A percentile compares a stretch with the other conserved stretches of the same genome.
These are phyloP conservation scores for Dinoponera quadriceps DNA, from an alignment of 1,140 invertebrate species.

Conservation along the genomic window DNA sequence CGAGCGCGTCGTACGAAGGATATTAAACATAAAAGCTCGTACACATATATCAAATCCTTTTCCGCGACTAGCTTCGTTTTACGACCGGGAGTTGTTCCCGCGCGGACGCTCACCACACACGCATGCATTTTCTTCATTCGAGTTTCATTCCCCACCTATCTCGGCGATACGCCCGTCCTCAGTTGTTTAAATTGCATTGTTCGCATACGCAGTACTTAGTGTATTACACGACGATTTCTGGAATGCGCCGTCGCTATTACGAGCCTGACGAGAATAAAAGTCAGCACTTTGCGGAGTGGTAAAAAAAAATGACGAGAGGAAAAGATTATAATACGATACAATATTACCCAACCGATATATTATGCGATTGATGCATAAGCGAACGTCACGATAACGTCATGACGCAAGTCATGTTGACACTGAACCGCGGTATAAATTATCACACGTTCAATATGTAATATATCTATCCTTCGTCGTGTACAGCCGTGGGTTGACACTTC, in stretches of 20 bases:
- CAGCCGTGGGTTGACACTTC: not conserved
- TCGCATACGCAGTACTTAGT: not conserved
- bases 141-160: conserved; percentile 31
- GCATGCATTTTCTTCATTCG: not conserved
- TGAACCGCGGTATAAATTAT: not conserved
- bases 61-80: conserved; percentile 50
- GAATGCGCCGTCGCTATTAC: not conserved
- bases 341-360: not conserved
- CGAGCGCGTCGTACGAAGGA: conserved; percentile 4
- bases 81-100: conserved; percentile 31
- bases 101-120: not conserved
- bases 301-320: not conserved
- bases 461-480: not conserved
- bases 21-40: conserved; percentile 61
- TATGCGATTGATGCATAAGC: not conserved
- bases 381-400: not conserved
- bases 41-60: conserved; percentile 52
- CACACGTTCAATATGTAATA: not conserved
- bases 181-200: conserved; percentile 26
- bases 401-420: not conserved
- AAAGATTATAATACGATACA: not conserved
- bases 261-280: not conserved
- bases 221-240: conserved; percentile 6
- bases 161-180: not conserved
- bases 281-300: not conserved